Evolutionary conservation across 2,888 invertebrate genomes (phyloP), one percentile per base, ranked within the genome.

Genomic region (Tholera decimalis): DNA sequence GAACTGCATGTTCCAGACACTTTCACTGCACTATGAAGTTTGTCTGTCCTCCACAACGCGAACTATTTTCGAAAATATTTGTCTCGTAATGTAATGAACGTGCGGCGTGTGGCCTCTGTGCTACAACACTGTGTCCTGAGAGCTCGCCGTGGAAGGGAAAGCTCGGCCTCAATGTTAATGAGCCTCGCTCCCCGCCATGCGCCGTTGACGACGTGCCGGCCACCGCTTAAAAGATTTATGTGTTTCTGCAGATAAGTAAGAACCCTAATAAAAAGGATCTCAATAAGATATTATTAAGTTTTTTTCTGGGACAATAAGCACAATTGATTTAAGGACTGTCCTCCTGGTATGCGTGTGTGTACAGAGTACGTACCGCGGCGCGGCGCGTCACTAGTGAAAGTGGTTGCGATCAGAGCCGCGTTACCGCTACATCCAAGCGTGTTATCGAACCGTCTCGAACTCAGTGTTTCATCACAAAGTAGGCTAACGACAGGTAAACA

Each of bases 131-230:
- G 35, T 28, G 26, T 22, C 43, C 33, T 28, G 8, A 18, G 28
- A 20, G 0, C 11, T 9, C 56, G 18, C 6, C 6, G 79, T 73
- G 69, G 80, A 77, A 83, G 82, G 58, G 87, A 83, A 85, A 84
- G 83, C 70, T 61, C 54, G 73, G 51, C 57, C 60, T 62, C 91
- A 88, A 91, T 91, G 79, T 84, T 92, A 90, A 91, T 88, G 88
- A 86, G 4, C 13, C 11, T 4, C 74, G 81, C 59, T 28, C 68
- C 59, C 55, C 60, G 30, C 43, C 13, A 11, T 33, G 18, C 20
- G 8, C 2, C 22, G 28, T 28, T 28, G 8, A 8, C 28, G n/a
- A 51, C 30, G 63, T 18, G 55, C 35, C 33, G 26, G 24, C 22
- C 9, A 24, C 4, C 33, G 51, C 30, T 39, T 11, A n/a, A 11